Evolutionary conservation across 2,797 vertebrate species (phyloP).

Genomic region (Smutsia temminckii): DNA sequence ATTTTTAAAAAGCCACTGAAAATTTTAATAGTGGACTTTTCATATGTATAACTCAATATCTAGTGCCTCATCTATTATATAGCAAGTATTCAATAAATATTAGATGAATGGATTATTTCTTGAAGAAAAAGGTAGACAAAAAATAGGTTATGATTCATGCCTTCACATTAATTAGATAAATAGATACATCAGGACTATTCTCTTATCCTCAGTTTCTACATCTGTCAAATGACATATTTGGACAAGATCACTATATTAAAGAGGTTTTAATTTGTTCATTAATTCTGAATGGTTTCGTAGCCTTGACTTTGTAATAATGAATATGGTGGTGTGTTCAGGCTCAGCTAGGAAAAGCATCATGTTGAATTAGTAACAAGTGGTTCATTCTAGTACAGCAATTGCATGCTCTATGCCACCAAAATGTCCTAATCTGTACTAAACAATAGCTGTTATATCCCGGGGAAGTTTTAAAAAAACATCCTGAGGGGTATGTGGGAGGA

Average conservation of each 20-base stretch:
- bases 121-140: not conserved
- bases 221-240: not conserved
- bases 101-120: conserved; percentile 5
- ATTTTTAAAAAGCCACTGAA: not conserved
- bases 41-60: not conserved
- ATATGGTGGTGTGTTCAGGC: not conserved
- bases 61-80: not conserved
- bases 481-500: not conserved
- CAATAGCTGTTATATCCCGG: not conserved
- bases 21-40: not conserved
- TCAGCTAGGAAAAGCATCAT: not conserved
- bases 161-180: conserved; percentile 1
- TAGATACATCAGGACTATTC: not conserved
- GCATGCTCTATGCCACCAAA: not conserved
- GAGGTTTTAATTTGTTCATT: not conserved
- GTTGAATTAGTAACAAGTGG: not conserved
- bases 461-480: not conserved
- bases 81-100: not conserved
- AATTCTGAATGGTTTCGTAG: not conserved
- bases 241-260: not conserved
- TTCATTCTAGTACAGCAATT: not conserved
- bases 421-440: not conserved
- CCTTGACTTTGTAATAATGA: not conserved
- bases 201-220: not conserved
- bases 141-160: not conserved